phyloP scores from a whole-genome alignment of 2,797 vertebrate species.

The Rhinella marina region DNA sequence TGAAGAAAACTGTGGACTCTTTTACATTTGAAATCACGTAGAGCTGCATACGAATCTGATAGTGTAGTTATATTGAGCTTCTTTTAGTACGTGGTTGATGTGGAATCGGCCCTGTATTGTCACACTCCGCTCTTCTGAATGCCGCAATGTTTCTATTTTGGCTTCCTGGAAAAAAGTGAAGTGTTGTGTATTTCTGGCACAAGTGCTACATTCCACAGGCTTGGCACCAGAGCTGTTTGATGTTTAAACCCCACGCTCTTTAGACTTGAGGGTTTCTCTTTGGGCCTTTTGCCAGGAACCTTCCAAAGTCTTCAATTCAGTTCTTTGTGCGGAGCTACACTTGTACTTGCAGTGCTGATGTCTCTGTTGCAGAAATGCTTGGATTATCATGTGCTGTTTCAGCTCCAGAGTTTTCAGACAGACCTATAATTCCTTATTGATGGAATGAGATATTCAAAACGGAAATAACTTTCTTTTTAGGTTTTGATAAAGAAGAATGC shows the following conservation, averaged over 20 bases:
- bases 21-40: neutral
- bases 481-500: too few relatives aligned
- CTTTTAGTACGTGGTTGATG: too few relatives aligned
- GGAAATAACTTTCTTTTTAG: too few relatives aligned
- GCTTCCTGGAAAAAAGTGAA: slow-evolving; percentile 62
- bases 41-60: too few relatives aligned
- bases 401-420: neutral
- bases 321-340: slow-evolving; percentile 49
- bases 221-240: slow-evolving; percentile 65
- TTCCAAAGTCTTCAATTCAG: slow-evolving; percentile 50
- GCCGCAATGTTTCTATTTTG: slow-evolving; percentile 66
- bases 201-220: slow-evolving; percentile 64
- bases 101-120: slow-evolving; percentile 29
- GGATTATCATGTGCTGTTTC: neutral
- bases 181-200: slow-evolving; percentile 66
- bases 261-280: slow-evolving; percentile 57
- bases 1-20: neutral
- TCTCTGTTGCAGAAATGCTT: slow-evolving; percentile 19
- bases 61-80: too few relatives aligned
- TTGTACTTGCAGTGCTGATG: slow-evolving; percentile 37
- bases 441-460: too few relatives aligned
- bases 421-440: too few relatives aligned
- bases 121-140: slow-evolving; percentile 52
- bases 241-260: slow-evolving; percentile 54
- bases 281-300: slow-evolving; percentile 56